Base-by-base conservation (phyloP, 2,888 invertebrate genomes). In the Xestia xanthographa region DNA sequence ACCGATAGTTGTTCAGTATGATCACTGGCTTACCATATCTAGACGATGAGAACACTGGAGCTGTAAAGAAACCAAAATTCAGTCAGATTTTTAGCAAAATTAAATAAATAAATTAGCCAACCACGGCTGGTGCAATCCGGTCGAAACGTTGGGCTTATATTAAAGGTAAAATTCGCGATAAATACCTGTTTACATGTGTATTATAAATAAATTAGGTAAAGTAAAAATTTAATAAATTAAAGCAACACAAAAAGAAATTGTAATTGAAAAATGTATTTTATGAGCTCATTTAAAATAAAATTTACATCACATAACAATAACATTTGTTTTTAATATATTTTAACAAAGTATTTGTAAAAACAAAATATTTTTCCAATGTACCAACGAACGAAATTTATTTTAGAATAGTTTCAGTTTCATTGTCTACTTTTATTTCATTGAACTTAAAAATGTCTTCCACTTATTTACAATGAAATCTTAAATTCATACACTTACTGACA, bases 21-120 rank as follows among this genome's bases (percentile, higher is more conserved):
- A 86, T 66, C 34, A 76, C 87, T 50, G 86, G 86, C 12, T 82
- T 76, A 20, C 86, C 86, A 26, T 22, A 75, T 11, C 63, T 68
- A 12, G 86, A 85, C 12, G 66, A 80, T 4, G 82, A 66, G 22
- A 84, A 85, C n/a, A 78, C 71, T 2, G 68, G 79, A 56, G 1
- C 87, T 87, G 76, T n/a, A 77, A 77, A 45, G 5, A 69, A 41
- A 14, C 5, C 6, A 1, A 26, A n/a, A 43, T 12, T 38, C 14
- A 9, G 58, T 58, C 4, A 58, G 29, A 29, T 8, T 29, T 58
- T 29, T 26, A 26, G 56, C 5, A 58, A 58, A 4, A 29, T 8
- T 0, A 56, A 60, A 20, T 20, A 5, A 60, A 34, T 60, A 5
- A 60, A 20, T 0, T 14, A 6, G 20, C n/a, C n/a, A n/a, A n/a